A percentile compares a stretch with the other conserved stretches of the same genome.
phyloP scores from a whole-genome alignment of 2,888 invertebrate species.

The Lepidonotus clava region DNA sequence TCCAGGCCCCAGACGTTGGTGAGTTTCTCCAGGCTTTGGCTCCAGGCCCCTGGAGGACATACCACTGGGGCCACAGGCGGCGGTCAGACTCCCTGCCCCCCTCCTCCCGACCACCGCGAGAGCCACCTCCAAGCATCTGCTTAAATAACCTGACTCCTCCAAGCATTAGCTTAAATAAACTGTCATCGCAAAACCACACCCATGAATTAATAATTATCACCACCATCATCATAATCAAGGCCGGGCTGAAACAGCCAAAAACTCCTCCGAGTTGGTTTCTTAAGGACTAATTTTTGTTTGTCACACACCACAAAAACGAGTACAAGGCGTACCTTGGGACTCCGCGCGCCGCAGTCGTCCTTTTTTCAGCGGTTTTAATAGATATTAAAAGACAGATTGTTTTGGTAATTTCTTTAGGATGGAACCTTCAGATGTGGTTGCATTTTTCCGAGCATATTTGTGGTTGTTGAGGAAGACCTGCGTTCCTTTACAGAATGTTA shows the following conservation, averaged over 20 bases:
- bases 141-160: no score
- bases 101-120: background rate
- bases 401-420: background rate
- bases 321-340: no score
- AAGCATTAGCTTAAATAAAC: background rate
- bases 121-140: no score
- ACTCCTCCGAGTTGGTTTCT: background rate
- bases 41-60: no score
- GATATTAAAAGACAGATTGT: background rate
- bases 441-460: no score
- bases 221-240: no score
- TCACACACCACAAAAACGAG: background rate
- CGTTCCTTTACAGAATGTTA: no score
- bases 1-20: no score
- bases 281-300: background rate
- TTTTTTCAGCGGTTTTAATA: background rate
- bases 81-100: background rate
- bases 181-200: background rate
- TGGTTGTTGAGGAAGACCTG: no score
- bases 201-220: background rate
- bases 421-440: background rate
- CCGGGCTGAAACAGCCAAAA: background rate
- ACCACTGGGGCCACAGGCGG: no score
- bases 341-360: no score
- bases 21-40: no score